A percentile compares a stretch with the other conserved stretches of the same genome.
Conservation (phyloP, 2,888 invertebrate genomes). For the Lapara coniferarum region DNA sequence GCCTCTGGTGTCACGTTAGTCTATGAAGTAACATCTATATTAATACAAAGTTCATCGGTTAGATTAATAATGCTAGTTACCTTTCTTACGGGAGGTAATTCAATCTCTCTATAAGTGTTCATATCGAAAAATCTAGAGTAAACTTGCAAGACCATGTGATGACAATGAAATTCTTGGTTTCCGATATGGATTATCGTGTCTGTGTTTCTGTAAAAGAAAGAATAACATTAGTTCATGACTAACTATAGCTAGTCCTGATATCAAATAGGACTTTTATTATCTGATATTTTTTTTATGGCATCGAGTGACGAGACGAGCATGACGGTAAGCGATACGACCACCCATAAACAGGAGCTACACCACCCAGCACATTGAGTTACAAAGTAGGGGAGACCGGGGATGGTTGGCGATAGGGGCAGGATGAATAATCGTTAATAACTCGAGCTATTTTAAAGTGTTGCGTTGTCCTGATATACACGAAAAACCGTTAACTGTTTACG, state of each 20-base stretch:
- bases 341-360: too few species aligned
- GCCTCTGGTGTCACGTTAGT: slow-evolving; percentile 80
- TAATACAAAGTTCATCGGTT: background rate
- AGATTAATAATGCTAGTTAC: background rate
- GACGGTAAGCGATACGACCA: too few species aligned
- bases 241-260: background rate
- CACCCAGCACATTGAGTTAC: too few species aligned
- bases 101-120: slow-evolving; percentile 61
- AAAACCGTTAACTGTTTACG: too few species aligned
- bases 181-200: slow-evolving; percentile 87
- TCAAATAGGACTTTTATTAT: background rate
- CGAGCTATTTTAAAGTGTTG: too few species aligned
- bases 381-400: too few species aligned
- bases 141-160: slow-evolving; percentile 87
- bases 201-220: slow-evolving; percentile 82
- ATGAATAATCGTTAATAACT: too few species aligned
- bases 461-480: too few species aligned
- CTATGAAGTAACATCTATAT: slow-evolving; percentile 40
- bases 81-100: slow-evolving; percentile 64
- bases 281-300: too few species aligned
- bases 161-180: slow-evolving; percentile 87
- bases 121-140: slow-evolving; percentile 87
- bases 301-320: too few species aligned
- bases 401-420: too few species aligned
- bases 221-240: background rate